Conservation (phyloP, 2,797 vertebrate species). For the Tangara arthus region DNA sequence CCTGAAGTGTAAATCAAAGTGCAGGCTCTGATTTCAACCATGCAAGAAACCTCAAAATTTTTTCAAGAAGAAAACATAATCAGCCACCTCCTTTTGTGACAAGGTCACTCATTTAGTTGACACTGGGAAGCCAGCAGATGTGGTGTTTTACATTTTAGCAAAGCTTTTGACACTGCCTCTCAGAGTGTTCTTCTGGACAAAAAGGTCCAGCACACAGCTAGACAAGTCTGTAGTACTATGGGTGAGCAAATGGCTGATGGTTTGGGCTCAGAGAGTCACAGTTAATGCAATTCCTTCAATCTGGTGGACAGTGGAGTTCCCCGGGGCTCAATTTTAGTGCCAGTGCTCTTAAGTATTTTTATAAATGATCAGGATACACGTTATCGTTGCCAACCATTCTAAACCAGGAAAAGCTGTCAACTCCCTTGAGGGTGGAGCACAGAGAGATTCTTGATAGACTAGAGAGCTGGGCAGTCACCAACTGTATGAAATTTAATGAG, state of each 20-base stretch:
- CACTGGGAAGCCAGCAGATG: neutral
- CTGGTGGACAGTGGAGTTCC: neutral
- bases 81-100: neutral
- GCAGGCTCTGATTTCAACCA: neutral
- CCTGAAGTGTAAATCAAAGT: neutral
- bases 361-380: neutral
- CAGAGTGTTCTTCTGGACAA: neutral
- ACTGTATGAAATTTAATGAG: neutral
- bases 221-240: accelerated
- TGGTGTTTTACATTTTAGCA: neutral
- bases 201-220: neutral
- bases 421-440: neutral
- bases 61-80: neutral
- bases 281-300: neutral
- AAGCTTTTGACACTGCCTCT: neutral
- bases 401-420: neutral
- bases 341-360: neutral
- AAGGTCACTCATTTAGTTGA: neutral
- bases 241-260: neutral
- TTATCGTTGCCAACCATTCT: neutral
- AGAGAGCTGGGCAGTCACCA: neutral
- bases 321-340: neutral
- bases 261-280: neutral
- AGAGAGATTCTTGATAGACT: neutral
- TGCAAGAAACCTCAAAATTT: neutral